Base-by-base conservation (phyloP, 2,113 vertebrate species). In the Semicossyphus pulcher region DNA sequence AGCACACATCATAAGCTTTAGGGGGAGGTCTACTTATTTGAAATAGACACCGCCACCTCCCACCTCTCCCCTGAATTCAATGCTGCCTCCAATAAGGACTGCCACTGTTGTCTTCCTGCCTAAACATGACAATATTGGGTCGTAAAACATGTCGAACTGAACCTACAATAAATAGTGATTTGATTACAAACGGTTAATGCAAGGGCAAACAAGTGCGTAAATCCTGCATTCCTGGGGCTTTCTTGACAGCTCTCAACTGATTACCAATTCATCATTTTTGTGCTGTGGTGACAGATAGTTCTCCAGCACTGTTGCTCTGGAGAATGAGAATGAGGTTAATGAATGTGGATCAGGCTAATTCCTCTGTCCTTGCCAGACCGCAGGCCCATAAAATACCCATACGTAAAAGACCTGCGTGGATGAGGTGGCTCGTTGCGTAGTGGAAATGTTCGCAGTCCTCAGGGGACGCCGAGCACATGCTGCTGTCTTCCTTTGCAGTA, bases 261-360 rank as follows among this genome's bases (percentile, higher is more conserved):
- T 94, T 93, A 91, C 85, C 89, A 91, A 93, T 93, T 93, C 91
- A 90, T 93, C 88, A 93, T 93, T 88, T 92, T 79, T 83, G 82
- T 89, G 87, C 86, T 75, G 83, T 47, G 81, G 76, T 86, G 92
- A 92, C 89, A 90, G 81, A 80, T 78, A 80, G 85, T 78, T 87
- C 86, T 80, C 85, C 69, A 75, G 82, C 73, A 70, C 67, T 80
- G 84, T 75, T 87, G 87, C 90, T 85, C 86, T 72, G 85, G 83
- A 93, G 92, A 92, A 92, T 93, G 84, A 83, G 81, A 91, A 90
- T 89, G 89, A 92, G 91, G 91, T 93, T 93, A 93, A 92, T 90
- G 90, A 93, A 92, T 93, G 90, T 85, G 87, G 87, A 92, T 91
- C 85, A 89, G 88, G 92, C 90, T 92, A 93, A 92, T 93, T 93